Percentiles rank a stretch among this genome's conserved stretches.
phyloP scores from a whole-genome alignment of 1,140 invertebrate species.

The Drosophila nasuta region DNA sequence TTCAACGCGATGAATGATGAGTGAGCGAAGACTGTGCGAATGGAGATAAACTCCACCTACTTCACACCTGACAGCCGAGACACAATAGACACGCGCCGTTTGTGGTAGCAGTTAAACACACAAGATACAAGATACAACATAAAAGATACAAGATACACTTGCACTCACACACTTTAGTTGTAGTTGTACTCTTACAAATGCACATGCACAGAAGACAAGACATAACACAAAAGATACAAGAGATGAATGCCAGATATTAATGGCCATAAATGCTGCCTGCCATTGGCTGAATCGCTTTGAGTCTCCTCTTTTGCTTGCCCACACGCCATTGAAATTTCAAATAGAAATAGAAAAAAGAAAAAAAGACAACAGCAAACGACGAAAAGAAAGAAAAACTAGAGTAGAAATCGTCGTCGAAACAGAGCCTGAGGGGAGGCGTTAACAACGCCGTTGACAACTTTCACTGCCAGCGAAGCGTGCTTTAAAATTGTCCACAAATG shows the following conservation, averaged over 20 bases:
- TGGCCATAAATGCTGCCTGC: conserved; percentile 39
- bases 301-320: not conserved
- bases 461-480: conserved; percentile 51
- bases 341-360: conserved; percentile 29
- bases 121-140: conserved; percentile 36
- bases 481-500: conserved; percentile 41
- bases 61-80: conserved; percentile 47
- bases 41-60: conserved; percentile 49
- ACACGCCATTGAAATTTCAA: conserved; percentile 47
- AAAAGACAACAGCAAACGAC: not conserved
- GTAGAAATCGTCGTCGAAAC: conserved; percentile 36
- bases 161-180: not conserved
- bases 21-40: conserved; percentile 4
- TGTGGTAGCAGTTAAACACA: conserved; percentile 27
- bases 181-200: conserved; percentile 15
- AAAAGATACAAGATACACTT: conserved; percentile 30
- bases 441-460: conserved; percentile 46
- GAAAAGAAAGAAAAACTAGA: conserved; percentile 34
- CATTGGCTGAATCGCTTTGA: conserved; percentile 39
- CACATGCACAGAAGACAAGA: conserved; percentile 18
- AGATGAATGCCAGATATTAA: conserved; percentile 44
- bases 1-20: conserved; percentile 14
- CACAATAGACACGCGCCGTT: conserved; percentile 26
- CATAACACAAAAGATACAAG: conserved; percentile 12
- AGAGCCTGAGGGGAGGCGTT: not conserved